Base-by-base conservation (phyloP, 2,113 vertebrate genomes). In the Fregetta grallaria region DNA sequence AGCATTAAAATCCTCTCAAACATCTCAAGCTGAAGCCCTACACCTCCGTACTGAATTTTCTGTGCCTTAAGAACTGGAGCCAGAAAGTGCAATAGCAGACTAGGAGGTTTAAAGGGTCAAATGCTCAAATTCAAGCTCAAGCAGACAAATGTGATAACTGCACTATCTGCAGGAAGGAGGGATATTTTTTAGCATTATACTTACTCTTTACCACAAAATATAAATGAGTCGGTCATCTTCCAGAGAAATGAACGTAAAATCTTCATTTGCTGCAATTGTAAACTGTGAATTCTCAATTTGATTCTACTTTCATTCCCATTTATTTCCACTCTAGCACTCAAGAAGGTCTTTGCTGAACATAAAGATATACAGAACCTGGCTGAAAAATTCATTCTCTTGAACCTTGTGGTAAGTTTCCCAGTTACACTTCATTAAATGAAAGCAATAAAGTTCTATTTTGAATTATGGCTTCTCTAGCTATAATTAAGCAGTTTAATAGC, bases 311-410 rank as follows among this genome's bases (percentile, higher is more conserved):
- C 15, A 44, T 74, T 92, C 44, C 15, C 7, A 10, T 83, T 77
- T 92, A 23, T 79, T 92, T 86, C 86, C 65, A 44, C 79, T 83
- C 13, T 86, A 99, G 99, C 98, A 38, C 95, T 99, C 90, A 99
- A 98, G 98, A 99, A 99, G 87, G 97, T 77, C 23, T 98, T 99
- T 74, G 96, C 99, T 42, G 98, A 99, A 67, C 92, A 98, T 86
- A 97, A 98, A 56, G 98, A 99, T 8, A 95, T 99, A 78, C 99
- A 99, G 98, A 99, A 98, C 94, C 6, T 97, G 84, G 98, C 99
- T 5, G 99, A 99, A 38, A 98, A 99, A 47, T 99, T 99, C 74
- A 47, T 99, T 56, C 95, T 99, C 56, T 98, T 99, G 71, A 99
- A 99, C 94, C 98, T 99, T 45, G 90, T 99, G 95, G 99, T 99